Conservation (phyloP, 92 coral and sea anemone species). For the Desmophyllum pertusum region DNA sequence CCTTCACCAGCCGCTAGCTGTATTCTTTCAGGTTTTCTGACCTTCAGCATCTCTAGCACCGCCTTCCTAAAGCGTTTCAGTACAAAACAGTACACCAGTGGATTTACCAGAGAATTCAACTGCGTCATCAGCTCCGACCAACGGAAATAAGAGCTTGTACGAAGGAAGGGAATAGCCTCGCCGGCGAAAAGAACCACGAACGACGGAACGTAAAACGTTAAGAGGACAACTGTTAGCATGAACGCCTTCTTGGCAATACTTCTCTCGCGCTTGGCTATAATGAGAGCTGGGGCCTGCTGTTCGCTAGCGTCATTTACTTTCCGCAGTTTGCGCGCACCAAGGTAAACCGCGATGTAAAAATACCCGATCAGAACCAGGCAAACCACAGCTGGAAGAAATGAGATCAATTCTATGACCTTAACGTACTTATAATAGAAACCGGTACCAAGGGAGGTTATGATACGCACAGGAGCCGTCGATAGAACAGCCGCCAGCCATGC, state of each 20-base stretch:
- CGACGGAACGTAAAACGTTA: background rate
- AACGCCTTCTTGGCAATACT: background rate
- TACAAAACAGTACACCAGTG: background rate
- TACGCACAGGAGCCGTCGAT: background rate
- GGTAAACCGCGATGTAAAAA: background rate
- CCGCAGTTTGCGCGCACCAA: background rate
- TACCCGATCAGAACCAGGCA: background rate
- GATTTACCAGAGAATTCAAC: conserved; percentile 4
- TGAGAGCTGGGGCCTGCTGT: background rate
- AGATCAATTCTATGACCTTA: background rate
- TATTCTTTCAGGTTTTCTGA: background rate
- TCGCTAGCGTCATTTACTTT: background rate
- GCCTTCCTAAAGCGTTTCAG: background rate
- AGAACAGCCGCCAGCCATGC: conserved; percentile 5
- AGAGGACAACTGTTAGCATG: background rate
- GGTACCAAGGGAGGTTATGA: no score
- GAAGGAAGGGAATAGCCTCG: background rate
- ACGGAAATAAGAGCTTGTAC: conserved; percentile 5
- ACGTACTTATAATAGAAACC: no score
- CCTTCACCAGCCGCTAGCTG: background rate
- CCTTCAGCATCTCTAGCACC: background rate
- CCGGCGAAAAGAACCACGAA: background rate
- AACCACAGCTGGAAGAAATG: background rate
- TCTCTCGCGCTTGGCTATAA: background rate
- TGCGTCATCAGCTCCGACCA: background rate